Conservation (phyloP, 2,797 vertebrate genomes). For the Rhinophrynus dorsalis region DNA sequence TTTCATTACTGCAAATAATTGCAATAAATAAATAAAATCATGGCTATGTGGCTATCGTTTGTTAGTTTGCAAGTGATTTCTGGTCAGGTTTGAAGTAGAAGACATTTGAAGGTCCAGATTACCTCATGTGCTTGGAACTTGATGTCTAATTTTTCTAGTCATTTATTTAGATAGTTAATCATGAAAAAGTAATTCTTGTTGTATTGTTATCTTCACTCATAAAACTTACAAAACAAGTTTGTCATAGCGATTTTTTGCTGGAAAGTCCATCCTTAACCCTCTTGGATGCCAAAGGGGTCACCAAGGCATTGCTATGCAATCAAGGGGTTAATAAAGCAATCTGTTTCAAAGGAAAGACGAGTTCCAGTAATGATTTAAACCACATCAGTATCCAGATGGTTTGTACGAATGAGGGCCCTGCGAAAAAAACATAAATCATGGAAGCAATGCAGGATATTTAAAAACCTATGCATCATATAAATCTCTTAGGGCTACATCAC, state of each 20-base stretch:
- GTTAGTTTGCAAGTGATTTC: slow-evolving; percentile 67
- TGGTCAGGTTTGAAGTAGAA: slow-evolving; percentile 60
- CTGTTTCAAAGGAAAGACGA: slow-evolving; percentile 55
- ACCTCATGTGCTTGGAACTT: slow-evolving; percentile 70
- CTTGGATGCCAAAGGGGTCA: too few species aligned
- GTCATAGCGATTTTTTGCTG: slow-evolving; percentile 54
- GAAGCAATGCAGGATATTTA: slow-evolving; percentile 27
- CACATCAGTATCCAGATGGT: slow-evolving; percentile 53
- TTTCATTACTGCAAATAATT: slow-evolving; percentile 54
- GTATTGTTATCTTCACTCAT: slow-evolving; percentile 68
- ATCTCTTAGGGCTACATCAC: slow-evolving; percentile 7
- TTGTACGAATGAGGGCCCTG: slow-evolving; percentile 24
- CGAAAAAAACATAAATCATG: slow-evolving; percentile 31
- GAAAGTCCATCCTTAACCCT: slow-evolving; percentile 48
- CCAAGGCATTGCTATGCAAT: too few species aligned
- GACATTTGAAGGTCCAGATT: slow-evolving; percentile 59
- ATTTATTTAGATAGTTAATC: slow-evolving; percentile 61
- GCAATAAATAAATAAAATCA: slow-evolving; percentile 45
- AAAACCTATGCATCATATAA: slow-evolving; percentile 20
- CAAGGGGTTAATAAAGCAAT: too few species aligned
- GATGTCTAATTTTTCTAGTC: slow-evolving; percentile 55
- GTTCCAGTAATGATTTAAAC: slow-evolving; percentile 46
- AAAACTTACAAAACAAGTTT: slow-evolving; percentile 64
- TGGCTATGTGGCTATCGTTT: slow-evolving; percentile 63
- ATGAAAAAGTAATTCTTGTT: slow-evolving; percentile 68